Percentiles rank a stretch among this genome's conserved stretches.
phyloP scores from a whole-genome alignment of 2,888 invertebrate species.

The Philhelius pedissequus region DNA sequence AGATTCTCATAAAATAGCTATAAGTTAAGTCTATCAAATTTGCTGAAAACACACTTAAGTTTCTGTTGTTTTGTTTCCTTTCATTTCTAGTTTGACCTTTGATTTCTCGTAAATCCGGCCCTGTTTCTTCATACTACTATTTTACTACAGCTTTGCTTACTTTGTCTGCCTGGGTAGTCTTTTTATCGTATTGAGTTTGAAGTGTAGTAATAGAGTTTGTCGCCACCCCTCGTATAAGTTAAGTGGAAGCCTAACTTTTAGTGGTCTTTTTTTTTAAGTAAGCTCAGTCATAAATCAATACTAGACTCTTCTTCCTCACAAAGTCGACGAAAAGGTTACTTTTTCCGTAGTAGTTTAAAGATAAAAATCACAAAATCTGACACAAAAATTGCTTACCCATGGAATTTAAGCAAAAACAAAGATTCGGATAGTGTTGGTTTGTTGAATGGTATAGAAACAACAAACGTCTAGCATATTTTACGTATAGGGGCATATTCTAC shows the following conservation, averaged over 20 bases:
- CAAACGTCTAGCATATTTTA: not conserved
- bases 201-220: slow-evolving; percentile 22
- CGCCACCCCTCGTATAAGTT: not conserved
- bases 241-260: not conserved
- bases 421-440: not conserved
- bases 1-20: no score
- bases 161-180: not conserved
- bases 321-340: not conserved
- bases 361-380: not conserved
- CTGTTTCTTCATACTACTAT: not conserved
- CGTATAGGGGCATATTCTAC: not conserved
- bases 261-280: not conserved
- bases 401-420: slow-evolving; percentile 15
- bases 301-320: not conserved
- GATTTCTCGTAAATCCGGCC: not conserved
- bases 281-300: slow-evolving; percentile 25
- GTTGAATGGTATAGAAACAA: not conserved
- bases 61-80: no score
- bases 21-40: no score
- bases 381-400: slow-evolving; percentile 10
- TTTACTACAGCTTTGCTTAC: not conserved
- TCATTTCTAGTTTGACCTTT: no score
- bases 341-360: not conserved
- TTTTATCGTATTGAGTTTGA: not conserved
- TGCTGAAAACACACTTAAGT: no score